A percentile compares a stretch with the other conserved stretches of the same genome.
These are phyloP conservation scores for Eulemur coronatus DNA, from an alignment of 2,797 vertebrate species.

Conservation along the genomic window DNA sequence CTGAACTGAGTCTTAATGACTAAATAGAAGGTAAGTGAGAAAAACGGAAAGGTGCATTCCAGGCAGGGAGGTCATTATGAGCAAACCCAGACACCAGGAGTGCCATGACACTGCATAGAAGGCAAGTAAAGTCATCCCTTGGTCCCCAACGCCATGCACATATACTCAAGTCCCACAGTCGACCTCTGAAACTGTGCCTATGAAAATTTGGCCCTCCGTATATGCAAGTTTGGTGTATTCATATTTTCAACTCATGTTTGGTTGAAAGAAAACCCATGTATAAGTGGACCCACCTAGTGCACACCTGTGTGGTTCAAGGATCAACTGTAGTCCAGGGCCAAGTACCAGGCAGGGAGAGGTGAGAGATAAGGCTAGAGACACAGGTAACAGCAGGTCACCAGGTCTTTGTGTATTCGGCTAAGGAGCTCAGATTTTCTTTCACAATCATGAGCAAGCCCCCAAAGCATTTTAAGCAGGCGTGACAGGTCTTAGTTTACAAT, in stretches of 20 bases:
- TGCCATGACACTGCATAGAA: neutral
- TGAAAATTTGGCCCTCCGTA: neutral
- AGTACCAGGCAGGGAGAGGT: neutral
- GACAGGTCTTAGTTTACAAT: neutral
- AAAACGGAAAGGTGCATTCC: neutral
- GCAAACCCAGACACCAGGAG: neutral
- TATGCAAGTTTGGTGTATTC: neutral
- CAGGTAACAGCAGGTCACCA: neutral
- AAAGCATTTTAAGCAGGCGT: neutral
- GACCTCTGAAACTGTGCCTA: neutral
- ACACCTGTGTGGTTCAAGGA: neutral
- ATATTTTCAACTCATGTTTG: neutral
- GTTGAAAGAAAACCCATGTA: neutral
- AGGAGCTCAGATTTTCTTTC: neutral
- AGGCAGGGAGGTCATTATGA: neutral
- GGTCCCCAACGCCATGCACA: neutral
- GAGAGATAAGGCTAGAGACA: neutral
- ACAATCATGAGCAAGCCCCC: neutral
- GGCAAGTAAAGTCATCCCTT: neutral
- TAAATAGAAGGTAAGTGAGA: neutral
- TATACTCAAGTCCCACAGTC: neutral
- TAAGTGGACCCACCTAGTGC: neutral
- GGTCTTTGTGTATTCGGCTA: neutral
- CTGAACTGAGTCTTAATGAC: neutral
- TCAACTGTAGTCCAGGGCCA: neutral